Evolutionary conservation across 2,113 vertebrate genomes (phyloP).

Genomic region (Amblyopsis rosae): DNA sequence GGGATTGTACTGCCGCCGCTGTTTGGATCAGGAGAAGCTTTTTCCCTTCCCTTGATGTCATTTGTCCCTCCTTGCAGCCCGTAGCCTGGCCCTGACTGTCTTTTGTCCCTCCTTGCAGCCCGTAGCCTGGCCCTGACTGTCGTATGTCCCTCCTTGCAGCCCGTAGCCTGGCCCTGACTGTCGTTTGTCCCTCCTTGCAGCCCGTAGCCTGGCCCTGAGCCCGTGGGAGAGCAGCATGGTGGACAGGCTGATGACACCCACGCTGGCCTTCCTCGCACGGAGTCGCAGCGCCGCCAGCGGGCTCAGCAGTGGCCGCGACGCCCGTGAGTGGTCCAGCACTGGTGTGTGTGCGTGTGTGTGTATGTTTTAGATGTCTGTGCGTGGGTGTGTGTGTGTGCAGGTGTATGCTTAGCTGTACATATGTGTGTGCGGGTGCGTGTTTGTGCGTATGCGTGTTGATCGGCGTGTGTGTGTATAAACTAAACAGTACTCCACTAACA

Average conservation of each 20-base stretch:
- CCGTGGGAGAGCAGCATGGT: conserved; percentile 98
- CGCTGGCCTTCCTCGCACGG: conserved; percentile 92
- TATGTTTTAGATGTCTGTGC: too few relatives aligned
- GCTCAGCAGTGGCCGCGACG: conserved; percentile 84
- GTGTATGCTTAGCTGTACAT: neutral
- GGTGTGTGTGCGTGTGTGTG: too few relatives aligned
- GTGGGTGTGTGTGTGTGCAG: neutral
- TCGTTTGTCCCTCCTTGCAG: neutral
- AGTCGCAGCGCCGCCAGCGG: conserved; percentile 94
- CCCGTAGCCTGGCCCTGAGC: conserved; percentile 79
- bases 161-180: conserved; percentile 84
- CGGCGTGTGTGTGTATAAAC: too few relatives aligned
- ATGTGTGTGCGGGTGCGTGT: too few relatives aligned
- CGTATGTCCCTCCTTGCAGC: conserved; percentile 63
- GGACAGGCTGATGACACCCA: conserved; percentile 95
- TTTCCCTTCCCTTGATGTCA: too few relatives aligned
- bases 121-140: conserved; percentile 84
- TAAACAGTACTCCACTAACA: neutral
- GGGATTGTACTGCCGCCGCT: too few relatives aligned
- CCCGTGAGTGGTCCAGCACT: conserved; percentile 77
- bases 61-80: conserved; percentile 69
- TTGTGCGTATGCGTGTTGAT: too few relatives aligned
- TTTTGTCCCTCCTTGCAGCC: conserved; percentile 65
- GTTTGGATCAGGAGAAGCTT: too few relatives aligned
- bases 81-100: conserved; percentile 82